phyloP scores from a whole-genome alignment of 2,113 vertebrate species.

The Hiodon alosoides region DNA sequence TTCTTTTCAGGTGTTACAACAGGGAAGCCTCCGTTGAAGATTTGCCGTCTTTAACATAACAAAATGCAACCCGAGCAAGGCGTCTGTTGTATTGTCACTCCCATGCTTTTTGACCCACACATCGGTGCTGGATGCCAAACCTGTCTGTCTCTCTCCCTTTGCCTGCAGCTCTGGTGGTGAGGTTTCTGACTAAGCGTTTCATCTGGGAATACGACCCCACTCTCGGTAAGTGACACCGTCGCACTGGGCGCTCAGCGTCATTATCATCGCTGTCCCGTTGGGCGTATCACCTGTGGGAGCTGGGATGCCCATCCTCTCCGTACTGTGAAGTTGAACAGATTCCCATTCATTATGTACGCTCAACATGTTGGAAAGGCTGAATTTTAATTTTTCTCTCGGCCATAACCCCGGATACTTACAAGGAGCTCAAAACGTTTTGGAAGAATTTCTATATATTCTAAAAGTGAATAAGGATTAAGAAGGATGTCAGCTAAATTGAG shows the following conservation, averaged over 20 bases:
- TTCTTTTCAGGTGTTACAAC: too few species aligned
- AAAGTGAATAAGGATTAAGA: not conserved
- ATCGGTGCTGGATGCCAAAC: not conserved
- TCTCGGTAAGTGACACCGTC: slow-evolving; percentile 69
- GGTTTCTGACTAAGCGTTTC: slow-evolving; percentile 92
- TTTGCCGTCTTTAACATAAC: too few species aligned
- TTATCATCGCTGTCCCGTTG: not conserved
- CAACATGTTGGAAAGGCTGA: not conserved
- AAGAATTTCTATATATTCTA: not conserved
- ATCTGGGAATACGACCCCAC: slow-evolving; percentile 99
- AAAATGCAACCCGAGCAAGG: too few species aligned
- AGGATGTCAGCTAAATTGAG: not conserved
- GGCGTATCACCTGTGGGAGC: slow-evolving; percentile 13
- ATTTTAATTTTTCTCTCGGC: not conserved
- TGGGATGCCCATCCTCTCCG: not conserved
- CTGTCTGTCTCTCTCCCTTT: slow-evolving; percentile 31
- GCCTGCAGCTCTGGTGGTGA: slow-evolving; percentile 83
- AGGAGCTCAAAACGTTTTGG: not conserved
- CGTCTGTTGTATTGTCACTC: too few species aligned
- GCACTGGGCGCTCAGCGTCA: not conserved
- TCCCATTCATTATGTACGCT: not conserved
- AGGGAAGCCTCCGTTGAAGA: too few species aligned
- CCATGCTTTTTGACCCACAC: too few species aligned
- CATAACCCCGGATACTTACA: not conserved
- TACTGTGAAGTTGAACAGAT: not conserved